Percentiles rank a stretch among this genome's conserved stretches.
phyloP scores from a whole-genome alignment of 2,113 vertebrate genomes.

The Proteles cristata region DNA sequence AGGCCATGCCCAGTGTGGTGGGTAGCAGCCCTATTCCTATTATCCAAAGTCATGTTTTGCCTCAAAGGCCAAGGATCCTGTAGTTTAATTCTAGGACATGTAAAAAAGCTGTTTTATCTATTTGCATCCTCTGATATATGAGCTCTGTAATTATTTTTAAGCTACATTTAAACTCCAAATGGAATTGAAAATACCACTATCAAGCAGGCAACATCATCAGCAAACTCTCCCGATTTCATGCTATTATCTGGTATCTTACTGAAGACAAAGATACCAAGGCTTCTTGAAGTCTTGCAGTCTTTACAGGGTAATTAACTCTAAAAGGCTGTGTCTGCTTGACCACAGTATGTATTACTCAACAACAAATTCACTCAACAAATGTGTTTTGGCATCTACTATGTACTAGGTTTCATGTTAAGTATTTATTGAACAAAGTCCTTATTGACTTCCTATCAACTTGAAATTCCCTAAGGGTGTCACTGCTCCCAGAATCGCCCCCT shows the following conservation, averaged over 20 bases:
- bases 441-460: conserved; percentile 15
- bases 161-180: not conserved
- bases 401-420: not conserved
- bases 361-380: not conserved
- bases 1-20: no score
- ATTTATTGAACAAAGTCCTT: not conserved
- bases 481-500: not conserved
- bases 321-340: not conserved
- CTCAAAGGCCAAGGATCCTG: not conserved
- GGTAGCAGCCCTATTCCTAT: not conserved
- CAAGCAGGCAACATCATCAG: not conserved
- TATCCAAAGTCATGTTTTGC: not conserved
- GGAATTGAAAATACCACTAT: not conserved
- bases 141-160: not conserved
- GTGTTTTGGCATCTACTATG: not conserved
- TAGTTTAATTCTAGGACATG: not conserved
- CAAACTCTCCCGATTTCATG: not conserved
- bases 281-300: not conserved
- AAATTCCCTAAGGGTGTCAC: not conserved
- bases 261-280: not conserved
- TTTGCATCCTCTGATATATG: not conserved
- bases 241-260: not conserved
- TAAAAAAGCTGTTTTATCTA: not conserved
- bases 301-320: not conserved
- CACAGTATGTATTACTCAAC: not conserved